Evolutionary conservation across 2,888 invertebrate genomes (phyloP).

Genomic region (Oeneis ivallda): DNA sequence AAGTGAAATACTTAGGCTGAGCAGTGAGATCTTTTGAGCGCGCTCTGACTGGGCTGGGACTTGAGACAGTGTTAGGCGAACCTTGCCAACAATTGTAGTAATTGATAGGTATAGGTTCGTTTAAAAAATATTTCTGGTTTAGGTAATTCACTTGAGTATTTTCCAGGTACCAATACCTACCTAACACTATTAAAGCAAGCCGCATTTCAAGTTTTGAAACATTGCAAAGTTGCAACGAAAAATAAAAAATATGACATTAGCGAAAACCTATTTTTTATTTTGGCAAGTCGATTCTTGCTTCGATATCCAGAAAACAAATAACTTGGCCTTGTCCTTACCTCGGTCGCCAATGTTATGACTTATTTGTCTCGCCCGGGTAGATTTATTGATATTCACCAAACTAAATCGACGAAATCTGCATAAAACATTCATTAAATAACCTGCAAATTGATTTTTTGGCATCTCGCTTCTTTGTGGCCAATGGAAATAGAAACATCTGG

Average conservation of each 20-base stretch:
- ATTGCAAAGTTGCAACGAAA: not conserved
- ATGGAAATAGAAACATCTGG: constrained; percentile 55
- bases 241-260: not conserved
- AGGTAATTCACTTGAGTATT: too few species aligned
- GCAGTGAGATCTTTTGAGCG: too few species aligned
- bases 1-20: too few species aligned
- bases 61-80: too few species aligned
- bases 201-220: not conserved
- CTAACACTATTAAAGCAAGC: not conserved
- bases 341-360: constrained; percentile 75
- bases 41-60: too few species aligned
- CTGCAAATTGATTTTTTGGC: constrained; percentile 70
- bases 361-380: constrained; percentile 71
- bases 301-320: constrained; percentile 52
- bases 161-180: not conserved
- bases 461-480: constrained; percentile 47
- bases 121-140: too few species aligned
- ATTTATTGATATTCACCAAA: constrained; percentile 70
- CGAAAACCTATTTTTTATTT: constrained; percentile 40
- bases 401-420: constrained; percentile 67
- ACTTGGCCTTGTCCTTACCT: constrained; percentile 63
- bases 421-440: constrained; percentile 71
- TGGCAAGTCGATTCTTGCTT: constrained; percentile 56
- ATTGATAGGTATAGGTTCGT: too few species aligned
- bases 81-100: too few species aligned